Base-by-base conservation (phyloP, 1,140 invertebrate genomes). In the Listronotus bonariensis region DNA sequence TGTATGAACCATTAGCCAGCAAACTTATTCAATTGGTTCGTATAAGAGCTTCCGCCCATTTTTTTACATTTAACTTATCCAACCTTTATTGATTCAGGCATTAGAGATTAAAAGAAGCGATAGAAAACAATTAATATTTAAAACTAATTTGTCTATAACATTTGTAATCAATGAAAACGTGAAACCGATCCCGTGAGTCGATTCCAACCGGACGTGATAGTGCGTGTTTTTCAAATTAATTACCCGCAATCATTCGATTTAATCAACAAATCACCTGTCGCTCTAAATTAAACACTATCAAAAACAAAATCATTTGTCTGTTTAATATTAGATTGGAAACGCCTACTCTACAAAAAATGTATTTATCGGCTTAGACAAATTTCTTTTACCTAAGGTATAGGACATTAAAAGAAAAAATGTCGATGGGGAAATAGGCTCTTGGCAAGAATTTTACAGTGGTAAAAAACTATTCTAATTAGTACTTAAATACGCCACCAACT, bases 231-330 rank as follows among this genome's bases (percentile, higher is more conserved):
- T 53, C 48, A 36, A 61, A 61, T 53, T 61, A 53, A 61, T 53
- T 61, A 53, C 57, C 59, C 9, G 38, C 32, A 53, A 53, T 53
- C 59, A 20, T 53, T 61, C 43, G 59, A 61, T 61, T 45, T 53
- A 53, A 61, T 61, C 59, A 61, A 53, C 59, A 43, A 53, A 61
- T 61, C 59, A 61, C 59, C 59, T 61, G 59, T 61, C 59, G 48
- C 17, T 38, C 59, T 45, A 61, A 43, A 61, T 61, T 52, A 61
- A 59, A 59, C 12, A 34, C 34, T 48, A 59, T 59, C 49, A 59
- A 59, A 59, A 59, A 59, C 46, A 59, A 49, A 48, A 59, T 59
- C 57, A 34, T 51, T 59, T 59, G 38, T 46, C 40, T 52, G 17
- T 45, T 57, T 57, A 46, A 46, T 46, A 53, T 42, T 20, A 38